Percentiles rank a stretch among this genome's conserved stretches.
These are phyloP conservation scores for Calliopum simillimum DNA, from an alignment of 2,888 invertebrate genomes.

Conservation along the genomic window DNA sequence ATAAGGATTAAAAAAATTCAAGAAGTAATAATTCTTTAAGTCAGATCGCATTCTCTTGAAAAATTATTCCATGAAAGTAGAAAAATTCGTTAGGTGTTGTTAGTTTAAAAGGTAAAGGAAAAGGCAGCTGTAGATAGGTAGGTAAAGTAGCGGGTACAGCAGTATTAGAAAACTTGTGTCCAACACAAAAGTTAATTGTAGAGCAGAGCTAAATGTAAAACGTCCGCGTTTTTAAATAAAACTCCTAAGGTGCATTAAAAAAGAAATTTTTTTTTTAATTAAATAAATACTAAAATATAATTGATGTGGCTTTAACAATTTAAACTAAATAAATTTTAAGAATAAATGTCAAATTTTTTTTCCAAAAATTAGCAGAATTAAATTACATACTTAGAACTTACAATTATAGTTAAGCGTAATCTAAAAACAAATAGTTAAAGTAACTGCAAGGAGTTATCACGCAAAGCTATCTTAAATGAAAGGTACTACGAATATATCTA, in stretches of 20 bases:
- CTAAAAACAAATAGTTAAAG: no score
- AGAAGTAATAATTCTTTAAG: no score
- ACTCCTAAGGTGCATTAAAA: conserved; percentile 4
- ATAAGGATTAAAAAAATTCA: no score
- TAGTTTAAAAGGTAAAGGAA: not conserved
- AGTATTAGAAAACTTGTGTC: no score
- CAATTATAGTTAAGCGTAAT: not conserved
- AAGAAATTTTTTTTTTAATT: not conserved
- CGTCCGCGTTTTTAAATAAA: conserved; percentile 6
- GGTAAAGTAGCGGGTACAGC: no score
- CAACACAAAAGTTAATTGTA: no score
- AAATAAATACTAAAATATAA: conserved; percentile 3
- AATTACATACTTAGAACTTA: not conserved
- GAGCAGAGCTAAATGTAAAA: not conserved
- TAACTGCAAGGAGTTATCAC: no score
- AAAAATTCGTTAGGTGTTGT: not conserved
- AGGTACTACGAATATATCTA: conserved; percentile 38
- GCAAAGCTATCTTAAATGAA: conserved; percentile 22
- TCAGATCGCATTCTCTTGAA: no score
- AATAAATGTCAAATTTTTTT: conserved; percentile 16
- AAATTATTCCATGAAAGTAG: not conserved
- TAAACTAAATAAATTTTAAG: no score
- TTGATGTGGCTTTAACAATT: conserved; percentile 24
- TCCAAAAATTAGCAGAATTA: not conserved
- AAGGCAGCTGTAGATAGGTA: not conserved